Base-by-base conservation (phyloP, 2,888 invertebrate genomes). In the Nomada ruficornis region DNA sequence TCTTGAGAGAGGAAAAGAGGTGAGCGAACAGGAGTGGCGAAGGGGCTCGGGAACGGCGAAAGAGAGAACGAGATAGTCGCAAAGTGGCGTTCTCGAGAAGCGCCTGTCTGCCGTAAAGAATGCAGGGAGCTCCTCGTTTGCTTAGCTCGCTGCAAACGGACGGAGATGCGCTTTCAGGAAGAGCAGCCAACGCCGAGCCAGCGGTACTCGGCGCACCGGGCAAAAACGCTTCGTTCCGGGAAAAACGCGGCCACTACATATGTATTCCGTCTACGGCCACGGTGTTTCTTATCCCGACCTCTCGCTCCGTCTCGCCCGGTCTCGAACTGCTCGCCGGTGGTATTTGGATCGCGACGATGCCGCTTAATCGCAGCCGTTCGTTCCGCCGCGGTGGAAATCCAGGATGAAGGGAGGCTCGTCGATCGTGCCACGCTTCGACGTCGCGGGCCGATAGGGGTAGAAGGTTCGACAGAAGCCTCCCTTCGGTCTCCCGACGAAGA, bases 101-200 rank as follows among this genome's bases (percentile, higher is more conserved):
- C 89, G 89, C 86, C 90, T 90, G 89, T 89, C 88, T 86, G 81
- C 86, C 76, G 86, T 89, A 85, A 91, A 91, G 90, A 91, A 92
- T 92, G 89, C 90, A 90, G 86, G 85, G 84, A 88, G 86, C 84
- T 85, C 87, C 89, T 92, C 91, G 90, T 91, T 92, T 91, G 91
- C 92, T 91, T 89, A 90, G 90, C 78, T 79, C 83, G 75, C 79
- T 79, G 55, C 68, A 74, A 84, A 83, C 84, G 83, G 76, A 26
- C 76, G 71, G 76, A 36, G 60, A 75, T 73, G 79, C 78, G 81
- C 81, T 82, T 87, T 87, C 72, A 65, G 77, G 44, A 62, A 29
- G 65, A 69, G 60, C 77, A 23, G 13, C 64, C 13, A 42, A 62
- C 23, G 59, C 64, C 74, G 26, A 65, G 70, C 74, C 69, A 64